These are phyloP conservation scores for Cettia cetti DNA, from an alignment of 2,113 vertebrate species.

Conservation along the genomic window DNA sequence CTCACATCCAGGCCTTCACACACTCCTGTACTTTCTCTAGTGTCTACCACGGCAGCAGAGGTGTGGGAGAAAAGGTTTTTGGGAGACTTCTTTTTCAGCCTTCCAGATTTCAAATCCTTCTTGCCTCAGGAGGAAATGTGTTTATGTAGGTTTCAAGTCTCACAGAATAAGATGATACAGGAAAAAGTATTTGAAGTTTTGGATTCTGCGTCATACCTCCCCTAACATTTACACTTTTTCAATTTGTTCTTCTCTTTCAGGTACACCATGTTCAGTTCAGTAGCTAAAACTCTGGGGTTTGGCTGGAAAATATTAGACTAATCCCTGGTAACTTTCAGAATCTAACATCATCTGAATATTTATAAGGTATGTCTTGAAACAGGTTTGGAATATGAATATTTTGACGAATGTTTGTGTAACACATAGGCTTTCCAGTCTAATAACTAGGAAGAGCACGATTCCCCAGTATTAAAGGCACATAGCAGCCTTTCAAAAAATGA, in stretches of 20 bases:
- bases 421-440: neutral
- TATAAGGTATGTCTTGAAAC: neutral
- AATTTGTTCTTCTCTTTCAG: constrained; percentile 3
- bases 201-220: neutral
- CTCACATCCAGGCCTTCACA: neutral
- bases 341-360: neutral
- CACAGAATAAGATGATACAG: neutral
- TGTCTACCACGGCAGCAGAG: neutral
- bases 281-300: neutral
- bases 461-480: neutral
- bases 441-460: neutral
- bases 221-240: neutral
- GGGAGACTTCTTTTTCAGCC: neutral
- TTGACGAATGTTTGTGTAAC: neutral
- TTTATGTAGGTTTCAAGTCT: neutral
- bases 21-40: neutral
- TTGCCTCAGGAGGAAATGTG: neutral
- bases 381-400: neutral
- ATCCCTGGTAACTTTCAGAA: neutral
- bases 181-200: neutral
- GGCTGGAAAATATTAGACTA: neutral
- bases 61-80: neutral
- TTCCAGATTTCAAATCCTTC: neutral
- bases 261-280: neutral
- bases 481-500: neutral